Conservation (phyloP, 1,140 invertebrate species). For the Drosophila orena region DNA sequence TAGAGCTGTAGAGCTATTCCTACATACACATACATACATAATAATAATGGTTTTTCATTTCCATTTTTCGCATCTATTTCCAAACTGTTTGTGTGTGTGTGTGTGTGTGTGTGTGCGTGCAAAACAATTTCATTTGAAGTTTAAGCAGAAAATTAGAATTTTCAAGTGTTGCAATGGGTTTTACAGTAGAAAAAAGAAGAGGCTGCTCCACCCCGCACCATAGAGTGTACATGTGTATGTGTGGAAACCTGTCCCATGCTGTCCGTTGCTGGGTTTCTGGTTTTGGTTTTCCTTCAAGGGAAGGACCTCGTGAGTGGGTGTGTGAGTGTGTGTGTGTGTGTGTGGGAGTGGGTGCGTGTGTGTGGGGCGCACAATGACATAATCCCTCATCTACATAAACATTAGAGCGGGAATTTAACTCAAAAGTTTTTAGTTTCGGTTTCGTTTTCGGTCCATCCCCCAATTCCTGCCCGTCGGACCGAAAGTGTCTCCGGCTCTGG, state of each 20-base stretch:
- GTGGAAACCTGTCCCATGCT: constrained; percentile 28
- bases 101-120: constrained; percentile 54
- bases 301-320: neutral
- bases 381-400: constrained; percentile 84
- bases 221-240: neutral
- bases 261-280: constrained; percentile 37
- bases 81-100: constrained; percentile 20
- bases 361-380: constrained; percentile 75
- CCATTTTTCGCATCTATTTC: constrained; percentile 65
- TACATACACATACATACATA: constrained; percentile 64
- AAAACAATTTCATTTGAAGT: constrained; percentile 79
- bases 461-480: constrained; percentile 1
- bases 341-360: constrained; percentile 15
- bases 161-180: constrained; percentile 80
- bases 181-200: constrained; percentile 1
- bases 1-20: constrained; percentile 25
- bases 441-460: constrained; percentile 75
- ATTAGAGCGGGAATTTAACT: constrained; percentile 82
- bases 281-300: constrained; percentile 24
- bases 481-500: constrained; percentile 62
- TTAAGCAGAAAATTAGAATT: constrained; percentile 81
- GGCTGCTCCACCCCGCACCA: neutral
- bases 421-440: constrained; percentile 84
- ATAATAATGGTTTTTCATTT: constrained; percentile 64
- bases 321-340: constrained; percentile 1